phyloP scores from a whole-genome alignment of 2,888 invertebrate species.

The Brachyptera putata region DNA sequence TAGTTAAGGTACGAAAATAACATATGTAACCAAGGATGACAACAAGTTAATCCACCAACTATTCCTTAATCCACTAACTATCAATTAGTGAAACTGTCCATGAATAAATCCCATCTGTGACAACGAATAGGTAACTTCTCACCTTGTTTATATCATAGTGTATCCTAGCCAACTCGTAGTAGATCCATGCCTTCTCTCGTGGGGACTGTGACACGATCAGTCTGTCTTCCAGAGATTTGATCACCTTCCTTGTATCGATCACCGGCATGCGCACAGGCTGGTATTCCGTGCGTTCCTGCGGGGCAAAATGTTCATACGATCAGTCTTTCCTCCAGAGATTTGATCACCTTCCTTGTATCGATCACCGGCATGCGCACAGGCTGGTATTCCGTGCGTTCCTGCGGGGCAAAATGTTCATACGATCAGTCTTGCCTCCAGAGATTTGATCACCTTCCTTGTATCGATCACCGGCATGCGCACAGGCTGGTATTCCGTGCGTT shows the following conservation, averaged over 20 bases:
- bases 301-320: background rate
- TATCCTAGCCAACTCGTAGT: slow-evolving; percentile 9
- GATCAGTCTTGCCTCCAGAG: background rate
- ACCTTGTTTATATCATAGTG: background rate
- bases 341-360: background rate
- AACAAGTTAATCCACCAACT: too few relatives aligned
- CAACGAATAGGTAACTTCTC: background rate
- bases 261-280: slow-evolving; percentile 1
- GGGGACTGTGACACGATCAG: background rate
- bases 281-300: background rate
- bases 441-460: background rate
- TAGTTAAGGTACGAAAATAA: too few relatives aligned
- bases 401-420: background rate
- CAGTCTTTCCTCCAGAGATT: background rate
- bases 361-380: slow-evolving; percentile 2
- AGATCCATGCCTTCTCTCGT: background rate
- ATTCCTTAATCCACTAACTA: too few relatives aligned
- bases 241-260: background rate
- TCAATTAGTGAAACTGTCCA: too few relatives aligned
- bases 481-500: background rate
- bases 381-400: background rate
- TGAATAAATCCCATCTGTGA: too few relatives aligned
- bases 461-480: slow-evolving; percentile 5
- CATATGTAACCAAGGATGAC: too few relatives aligned
- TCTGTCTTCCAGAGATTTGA: background rate